Evolutionary conservation across 2,113 vertebrate genomes (phyloP).

Genomic region (Gorsachius goisagi): DNA sequence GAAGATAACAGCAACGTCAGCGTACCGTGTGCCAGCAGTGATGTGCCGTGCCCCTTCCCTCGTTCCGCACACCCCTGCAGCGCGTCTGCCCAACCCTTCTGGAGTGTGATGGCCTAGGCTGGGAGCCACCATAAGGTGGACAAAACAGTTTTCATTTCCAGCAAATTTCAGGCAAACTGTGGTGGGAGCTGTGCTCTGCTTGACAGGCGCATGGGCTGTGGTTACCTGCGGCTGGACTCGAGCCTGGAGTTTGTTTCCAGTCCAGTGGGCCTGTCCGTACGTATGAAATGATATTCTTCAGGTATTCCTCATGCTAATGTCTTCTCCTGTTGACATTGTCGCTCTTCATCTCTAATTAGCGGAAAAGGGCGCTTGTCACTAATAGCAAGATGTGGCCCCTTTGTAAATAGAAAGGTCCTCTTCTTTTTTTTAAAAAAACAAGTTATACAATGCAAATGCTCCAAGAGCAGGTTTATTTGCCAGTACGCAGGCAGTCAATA

Average conservation of each 20-base stretch:
- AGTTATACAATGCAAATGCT: fast-evolving
- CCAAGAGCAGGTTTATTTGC: neutral
- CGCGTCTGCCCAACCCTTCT: no score
- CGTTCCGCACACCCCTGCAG: neutral
- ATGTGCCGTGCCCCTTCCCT: fast-evolving
- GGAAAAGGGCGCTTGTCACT: neutral
- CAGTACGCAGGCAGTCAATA: no score
- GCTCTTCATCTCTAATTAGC: neutral
- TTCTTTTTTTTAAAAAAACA: neutral
- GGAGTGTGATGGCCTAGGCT: neutral
- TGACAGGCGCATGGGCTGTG: neutral
- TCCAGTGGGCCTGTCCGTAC: neutral
- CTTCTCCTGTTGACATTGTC: neutral
- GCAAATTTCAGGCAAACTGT: neutral
- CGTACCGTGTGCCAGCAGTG: neutral
- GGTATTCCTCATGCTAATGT: neutral
- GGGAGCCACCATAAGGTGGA: fast-evolving
- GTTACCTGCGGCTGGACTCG: neutral
- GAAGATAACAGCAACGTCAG: neutral
- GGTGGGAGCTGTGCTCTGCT: neutral
- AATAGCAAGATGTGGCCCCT: fast-evolving
- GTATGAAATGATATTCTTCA: neutral
- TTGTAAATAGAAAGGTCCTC: neutral
- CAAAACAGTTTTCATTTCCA: neutral
- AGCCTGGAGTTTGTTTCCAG: neutral